Evolutionary conservation across 2,797 vertebrate species (phyloP).

Genomic region (Poeciliopsis presidionis): DNA sequence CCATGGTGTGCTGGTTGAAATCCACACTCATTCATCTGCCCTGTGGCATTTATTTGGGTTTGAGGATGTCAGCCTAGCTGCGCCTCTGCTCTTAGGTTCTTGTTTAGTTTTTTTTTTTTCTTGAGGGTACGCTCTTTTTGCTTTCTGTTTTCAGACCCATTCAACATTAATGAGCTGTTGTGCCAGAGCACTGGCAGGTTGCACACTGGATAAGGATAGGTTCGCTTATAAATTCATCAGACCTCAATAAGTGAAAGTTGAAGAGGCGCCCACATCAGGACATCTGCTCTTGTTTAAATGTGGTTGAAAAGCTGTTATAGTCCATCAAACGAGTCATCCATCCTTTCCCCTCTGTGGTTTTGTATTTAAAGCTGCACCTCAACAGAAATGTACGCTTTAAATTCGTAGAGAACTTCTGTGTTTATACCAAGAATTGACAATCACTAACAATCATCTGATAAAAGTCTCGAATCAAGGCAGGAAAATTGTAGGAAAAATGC

Average conservation of each 20-base stretch:
- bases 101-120: no score
- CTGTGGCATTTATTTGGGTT: slow-evolving; percentile 49
- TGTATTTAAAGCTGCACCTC: not conserved
- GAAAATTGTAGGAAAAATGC: not conserved
- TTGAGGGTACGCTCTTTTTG: not conserved
- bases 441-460: not conserved
- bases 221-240: not conserved
- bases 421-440: not conserved
- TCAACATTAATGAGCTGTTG: slow-evolving; percentile 56
- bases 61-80: slow-evolving; percentile 37
- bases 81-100: slow-evolving; percentile 15
- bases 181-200: slow-evolving; percentile 22
- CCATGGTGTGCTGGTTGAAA: slow-evolving; percentile 40
- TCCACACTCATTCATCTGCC: slow-evolving; percentile 46
- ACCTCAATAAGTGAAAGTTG: not conserved
- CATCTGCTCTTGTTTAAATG: not conserved
- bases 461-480: not conserved
- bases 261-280: not conserved
- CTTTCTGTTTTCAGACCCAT: slow-evolving; percentile 47
- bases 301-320: not conserved
- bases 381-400: not conserved
- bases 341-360: not conserved
- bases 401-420: not conserved
- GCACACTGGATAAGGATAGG: not conserved
- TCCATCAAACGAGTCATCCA: not conserved